These are phyloP conservation scores for Trichogramma pretiosum DNA, from an alignment of 1,140 invertebrate genomes.

Conservation along the genomic window DNA sequence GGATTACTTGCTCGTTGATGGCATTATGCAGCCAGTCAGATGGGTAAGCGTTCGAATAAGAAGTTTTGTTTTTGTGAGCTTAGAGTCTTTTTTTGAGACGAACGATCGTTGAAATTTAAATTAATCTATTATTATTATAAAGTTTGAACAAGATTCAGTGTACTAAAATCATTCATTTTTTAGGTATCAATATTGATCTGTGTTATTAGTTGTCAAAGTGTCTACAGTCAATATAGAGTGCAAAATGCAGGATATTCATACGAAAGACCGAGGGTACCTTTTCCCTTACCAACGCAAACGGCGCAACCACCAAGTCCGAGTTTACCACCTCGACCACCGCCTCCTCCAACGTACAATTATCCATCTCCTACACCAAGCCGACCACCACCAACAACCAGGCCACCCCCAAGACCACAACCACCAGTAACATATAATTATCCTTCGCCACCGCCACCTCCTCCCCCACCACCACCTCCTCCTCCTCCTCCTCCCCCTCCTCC, in stretches of 20 bases:
- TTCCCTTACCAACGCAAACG: conserved; percentile 18
- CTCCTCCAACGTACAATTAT: conserved; percentile 1
- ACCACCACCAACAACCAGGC: conserved; percentile 13
- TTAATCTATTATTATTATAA: not conserved
- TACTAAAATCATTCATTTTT: not conserved
- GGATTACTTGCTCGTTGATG: conserved; percentile 18
- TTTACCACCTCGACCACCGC: not conserved
- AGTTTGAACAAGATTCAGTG: not conserved
- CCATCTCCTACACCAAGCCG: no score
- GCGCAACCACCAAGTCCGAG: conserved; percentile 1
- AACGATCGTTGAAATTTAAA: not conserved
- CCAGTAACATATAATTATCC: conserved; percentile 19
- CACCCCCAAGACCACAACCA: conserved; percentile 11
- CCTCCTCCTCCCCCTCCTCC: not conserved
- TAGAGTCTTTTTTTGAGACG: not conserved
- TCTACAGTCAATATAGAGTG: conserved; percentile 18
- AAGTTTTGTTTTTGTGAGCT: not conserved
- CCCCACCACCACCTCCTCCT: conserved; percentile 16
- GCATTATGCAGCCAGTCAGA: conserved; percentile 29
- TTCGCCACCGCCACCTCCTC: conserved; percentile 16
- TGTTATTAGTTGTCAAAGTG: conserved; percentile 15
- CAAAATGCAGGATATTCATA: conserved; percentile 28
- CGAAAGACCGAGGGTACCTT: conserved; percentile 24
- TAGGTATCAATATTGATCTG: conserved; percentile 25
- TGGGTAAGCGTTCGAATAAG: conserved; percentile 25